Percentiles rank a stretch among this genome's conserved stretches.
Evolutionary conservation across 2,113 vertebrate genomes (phyloP).

Genomic region (Vombatus ursinus): DNA sequence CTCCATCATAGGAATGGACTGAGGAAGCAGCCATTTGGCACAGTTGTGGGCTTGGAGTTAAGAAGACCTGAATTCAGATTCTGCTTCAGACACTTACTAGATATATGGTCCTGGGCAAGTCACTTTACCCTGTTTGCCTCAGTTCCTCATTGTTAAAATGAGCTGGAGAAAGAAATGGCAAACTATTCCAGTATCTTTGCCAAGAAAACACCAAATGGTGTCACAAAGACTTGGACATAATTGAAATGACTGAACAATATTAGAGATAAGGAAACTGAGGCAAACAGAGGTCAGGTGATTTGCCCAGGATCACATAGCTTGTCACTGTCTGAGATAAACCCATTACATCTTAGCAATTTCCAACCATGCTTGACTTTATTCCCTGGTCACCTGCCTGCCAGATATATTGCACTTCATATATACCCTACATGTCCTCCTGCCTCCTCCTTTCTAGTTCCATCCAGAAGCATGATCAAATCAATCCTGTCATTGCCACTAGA

Average conservation of each 20-base stretch:
- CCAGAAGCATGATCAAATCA: not conserved
- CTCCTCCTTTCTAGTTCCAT: not conserved
- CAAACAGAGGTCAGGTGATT: no score
- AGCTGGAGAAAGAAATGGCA: no score
- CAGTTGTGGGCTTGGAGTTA: not conserved
- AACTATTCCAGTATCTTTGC: no score
- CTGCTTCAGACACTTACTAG: no score
- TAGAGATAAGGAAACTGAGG: no score
- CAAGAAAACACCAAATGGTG: no score
- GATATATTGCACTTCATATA: not conserved
- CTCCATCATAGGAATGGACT: not conserved
- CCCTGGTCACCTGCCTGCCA: not conserved
- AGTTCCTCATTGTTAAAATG: no score
- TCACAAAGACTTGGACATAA: no score
- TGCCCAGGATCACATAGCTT: no score
- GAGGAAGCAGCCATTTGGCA: not conserved
- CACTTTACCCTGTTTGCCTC: no score
- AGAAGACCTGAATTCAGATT: not conserved
- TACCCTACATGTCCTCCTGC: not conserved
- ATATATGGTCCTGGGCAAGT: no score
- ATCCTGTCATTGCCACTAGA: not conserved
- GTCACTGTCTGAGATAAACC: not conserved
- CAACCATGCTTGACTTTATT: not conserved
- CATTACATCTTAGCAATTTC: not conserved
- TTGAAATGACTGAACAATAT: no score